Base-by-base conservation (phyloP, 2,113 vertebrate species). In the Halichoeres trimaculatus region DNA sequence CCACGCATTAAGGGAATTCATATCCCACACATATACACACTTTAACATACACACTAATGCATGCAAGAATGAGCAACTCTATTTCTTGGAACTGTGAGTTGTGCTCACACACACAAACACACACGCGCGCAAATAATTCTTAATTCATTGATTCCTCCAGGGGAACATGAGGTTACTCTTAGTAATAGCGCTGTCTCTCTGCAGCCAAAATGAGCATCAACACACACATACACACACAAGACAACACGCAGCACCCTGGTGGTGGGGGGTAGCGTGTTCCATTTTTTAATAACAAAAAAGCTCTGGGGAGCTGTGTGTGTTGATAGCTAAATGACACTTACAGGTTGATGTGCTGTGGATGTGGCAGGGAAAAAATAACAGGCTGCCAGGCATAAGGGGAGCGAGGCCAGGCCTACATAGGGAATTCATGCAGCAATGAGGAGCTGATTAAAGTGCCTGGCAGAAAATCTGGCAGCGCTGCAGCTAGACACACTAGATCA, bases 281-380 rank as follows among this genome's bases (percentile, higher is more conserved):
- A 84, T 86, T 87, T 89, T 89, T 87, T 90, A 89, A 92, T 90
- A 89, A 88, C 85, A 87, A 84, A 90, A 85, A 89, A 89, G 78
- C 87, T 90, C 88, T 58, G 60, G 88, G 86, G 89, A 88, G 71
- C 72, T 1, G 43, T 62, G 83, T 74, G 83, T 92, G 85, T 85
- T 89, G 88, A 90, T 89, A 88, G 84, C 78, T 88, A 89, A 91
- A 90, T 91, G 91, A 90, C 90, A 92, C 88, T 84, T 88, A 86
- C 89, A 90, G 86, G 85, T 84, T 90, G 89, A 89, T 78, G 85
- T 68, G 81, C 71, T 65, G 78, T 73, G 71, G 76, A 89, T 86
- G 76, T 82, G 76, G 70, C 61, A 66, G 50, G 19, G 30, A 83
- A 85, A 45, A 75, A 90, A 82, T 79, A 90, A 82, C 74, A 87